phyloP scores from a whole-genome alignment of 2,888 invertebrate genomes.

The Nemotelus nigrinus region DNA sequence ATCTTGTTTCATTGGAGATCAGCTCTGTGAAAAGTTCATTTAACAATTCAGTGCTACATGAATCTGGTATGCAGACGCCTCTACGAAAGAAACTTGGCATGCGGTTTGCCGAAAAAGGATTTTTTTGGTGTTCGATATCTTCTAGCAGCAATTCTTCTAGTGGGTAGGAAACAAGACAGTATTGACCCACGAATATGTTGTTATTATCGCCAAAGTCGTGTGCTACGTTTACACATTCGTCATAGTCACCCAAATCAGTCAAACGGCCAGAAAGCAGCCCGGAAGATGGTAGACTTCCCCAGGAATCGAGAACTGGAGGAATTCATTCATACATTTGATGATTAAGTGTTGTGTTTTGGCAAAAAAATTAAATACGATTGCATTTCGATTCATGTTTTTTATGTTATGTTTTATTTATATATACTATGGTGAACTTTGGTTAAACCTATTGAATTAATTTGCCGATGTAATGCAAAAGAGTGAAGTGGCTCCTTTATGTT shows the following conservation, averaged over 20 bases:
- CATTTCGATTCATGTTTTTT: no score
- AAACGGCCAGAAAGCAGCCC: constrained; percentile 63
- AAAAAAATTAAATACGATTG: no score
- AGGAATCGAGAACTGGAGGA: constrained; percentile 64
- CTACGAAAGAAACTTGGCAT: background rate
- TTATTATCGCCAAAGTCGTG: constrained; percentile 54
- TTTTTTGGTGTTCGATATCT: constrained; percentile 47
- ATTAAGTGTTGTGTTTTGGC: no score
- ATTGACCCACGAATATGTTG: constrained; percentile 61
- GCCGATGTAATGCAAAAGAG: no score
- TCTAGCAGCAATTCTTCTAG: constrained; percentile 51
- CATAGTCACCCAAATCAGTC: constrained; percentile 64
- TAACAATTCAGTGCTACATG: constrained; percentile 56
- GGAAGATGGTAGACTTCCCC: constrained; percentile 63
- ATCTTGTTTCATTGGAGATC: constrained; percentile 51
- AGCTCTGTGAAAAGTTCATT: constrained; percentile 56
- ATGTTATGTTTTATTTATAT: no score
- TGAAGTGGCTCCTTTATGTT: no score
- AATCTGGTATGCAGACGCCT: constrained; percentile 62
- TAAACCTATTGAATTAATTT: no score
- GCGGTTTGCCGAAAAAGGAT: constrained; percentile 45
- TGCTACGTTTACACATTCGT: constrained; percentile 64
- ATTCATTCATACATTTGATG: no score
- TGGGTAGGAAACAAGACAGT: constrained; percentile 61
- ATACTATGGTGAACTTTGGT: no score